A percentile compares a stretch with the other conserved stretches of the same genome.
These are phyloP conservation scores for Dipus sagitta DNA, from an alignment of 2,797 vertebrate genomes.

Conservation along the genomic window DNA sequence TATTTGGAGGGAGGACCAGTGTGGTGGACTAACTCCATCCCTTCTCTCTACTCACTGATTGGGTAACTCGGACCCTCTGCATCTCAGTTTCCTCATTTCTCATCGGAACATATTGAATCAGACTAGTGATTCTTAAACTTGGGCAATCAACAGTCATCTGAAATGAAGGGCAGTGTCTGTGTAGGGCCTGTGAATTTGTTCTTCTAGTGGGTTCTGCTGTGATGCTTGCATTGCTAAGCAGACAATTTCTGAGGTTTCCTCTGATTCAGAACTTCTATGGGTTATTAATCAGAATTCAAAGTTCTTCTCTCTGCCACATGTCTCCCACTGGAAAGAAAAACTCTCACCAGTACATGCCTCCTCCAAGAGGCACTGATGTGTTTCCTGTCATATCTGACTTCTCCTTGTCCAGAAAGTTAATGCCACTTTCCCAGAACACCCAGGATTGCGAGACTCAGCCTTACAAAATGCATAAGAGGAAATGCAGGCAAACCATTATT, in stretches of 20 bases:
- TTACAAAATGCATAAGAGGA: conserved; percentile 64
- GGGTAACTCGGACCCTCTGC: background rate
- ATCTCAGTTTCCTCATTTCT: conserved; percentile 19
- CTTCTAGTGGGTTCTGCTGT: background rate
- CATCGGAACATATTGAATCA: background rate
- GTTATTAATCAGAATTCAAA: background rate
- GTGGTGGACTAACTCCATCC: background rate
- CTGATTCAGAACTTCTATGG: background rate
- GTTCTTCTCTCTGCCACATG: background rate
- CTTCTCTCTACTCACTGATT: background rate
- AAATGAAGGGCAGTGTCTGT: background rate
- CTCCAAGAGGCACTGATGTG: background rate
- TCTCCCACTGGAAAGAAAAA: background rate
- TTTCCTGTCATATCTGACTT: background rate
- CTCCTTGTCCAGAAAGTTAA: background rate
- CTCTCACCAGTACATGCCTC: background rate
- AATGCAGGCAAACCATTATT: conserved; percentile 72
- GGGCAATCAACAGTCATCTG: background rate
- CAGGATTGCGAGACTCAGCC: conserved; percentile 45
- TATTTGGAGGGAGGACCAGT: background rate
- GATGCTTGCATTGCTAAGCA: background rate
- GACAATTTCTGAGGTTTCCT: background rate
- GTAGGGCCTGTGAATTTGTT: background rate
- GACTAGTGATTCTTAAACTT: conserved; percentile 1
- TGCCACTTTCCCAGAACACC: background rate